phyloP scores from a whole-genome alignment of 2,797 vertebrate species.

The Oreonectes daqikongensis region DNA sequence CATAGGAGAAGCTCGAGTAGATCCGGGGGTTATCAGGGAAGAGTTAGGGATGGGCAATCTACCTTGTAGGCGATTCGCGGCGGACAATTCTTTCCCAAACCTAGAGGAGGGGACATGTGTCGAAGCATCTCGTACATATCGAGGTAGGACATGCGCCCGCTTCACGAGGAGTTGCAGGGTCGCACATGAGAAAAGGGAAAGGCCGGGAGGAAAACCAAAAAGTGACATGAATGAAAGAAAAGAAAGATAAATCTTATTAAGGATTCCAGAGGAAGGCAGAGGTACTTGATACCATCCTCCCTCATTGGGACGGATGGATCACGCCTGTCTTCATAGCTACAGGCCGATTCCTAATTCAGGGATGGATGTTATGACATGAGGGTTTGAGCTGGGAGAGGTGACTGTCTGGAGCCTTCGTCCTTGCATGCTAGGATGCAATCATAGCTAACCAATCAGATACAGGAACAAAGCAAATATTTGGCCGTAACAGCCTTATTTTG shows the following conservation, averaged over 20 bases:
- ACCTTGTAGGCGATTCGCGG: slow-evolving; percentile 98
- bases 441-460: slow-evolving; percentile 66
- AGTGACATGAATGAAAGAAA: slow-evolving; percentile 45
- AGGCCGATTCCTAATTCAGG: slow-evolving; percentile 44
- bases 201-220: slow-evolving; percentile 40
- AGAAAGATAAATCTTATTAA: slow-evolving; percentile 49
- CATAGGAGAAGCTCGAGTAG: slow-evolving; percentile 21
- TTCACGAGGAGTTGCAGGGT: slow-evolving; percentile 65
- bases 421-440: slow-evolving; percentile 67
- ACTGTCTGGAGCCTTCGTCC: slow-evolving; percentile 49
- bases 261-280: slow-evolving; percentile 67
- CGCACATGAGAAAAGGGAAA: slow-evolving; percentile 34
- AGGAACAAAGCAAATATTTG: slow-evolving; percentile 58
- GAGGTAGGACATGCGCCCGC: slow-evolving; percentile 93
- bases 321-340: slow-evolving; percentile 47
- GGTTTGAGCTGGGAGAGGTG: slow-evolving; percentile 44
- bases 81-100: slow-evolving; percentile 99
- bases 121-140: slow-evolving; percentile 99
- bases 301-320: slow-evolving; percentile 58
- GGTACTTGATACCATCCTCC: slow-evolving; percentile 61
- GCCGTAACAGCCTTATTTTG: not conserved
- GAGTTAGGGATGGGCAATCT: slow-evolving; percentile 64
- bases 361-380: slow-evolving; percentile 59
- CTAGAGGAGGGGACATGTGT: slow-evolving; percentile 98
- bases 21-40: not conserved